These are phyloP conservation scores for Argyrosomus regius DNA, from an alignment of 2,797 vertebrate species.

Conservation along the genomic window DNA sequence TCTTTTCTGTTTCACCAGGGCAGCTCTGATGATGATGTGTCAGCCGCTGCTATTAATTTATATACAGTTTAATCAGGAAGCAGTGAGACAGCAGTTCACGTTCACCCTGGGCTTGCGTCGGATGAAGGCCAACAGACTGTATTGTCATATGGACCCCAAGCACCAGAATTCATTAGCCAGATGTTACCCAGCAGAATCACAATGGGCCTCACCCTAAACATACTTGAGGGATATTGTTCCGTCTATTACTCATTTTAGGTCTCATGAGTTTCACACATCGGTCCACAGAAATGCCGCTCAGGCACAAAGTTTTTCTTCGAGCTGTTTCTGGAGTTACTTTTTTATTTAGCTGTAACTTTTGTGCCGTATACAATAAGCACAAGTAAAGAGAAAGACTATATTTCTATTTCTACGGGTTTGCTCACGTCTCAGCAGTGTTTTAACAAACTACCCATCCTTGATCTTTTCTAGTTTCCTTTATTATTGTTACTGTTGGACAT, in stretches of 20 bases:
- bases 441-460: background rate
- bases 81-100: slow-evolving; percentile 35
- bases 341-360: background rate
- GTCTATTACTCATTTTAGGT: background rate
- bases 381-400: background rate
- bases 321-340: background rate
- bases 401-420: too few species aligned
- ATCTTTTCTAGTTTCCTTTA: background rate
- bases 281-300: background rate
- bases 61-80: slow-evolving; percentile 53
- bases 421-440: background rate
- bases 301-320: background rate
- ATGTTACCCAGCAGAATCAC: slow-evolving; percentile 48
- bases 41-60: slow-evolving; percentile 43
- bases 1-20: slow-evolving; percentile 38
- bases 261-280: background rate
- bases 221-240: background rate
- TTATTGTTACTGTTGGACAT: background rate
- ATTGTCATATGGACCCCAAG: slow-evolving; percentile 44
- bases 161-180: slow-evolving; percentile 56
- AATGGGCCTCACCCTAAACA: background rate
- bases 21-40: slow-evolving; percentile 40
- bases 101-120: background rate
- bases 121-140: slow-evolving; percentile 34
- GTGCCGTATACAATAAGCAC: too few species aligned